Conservation (phyloP, 2,113 vertebrate species). For the Aptenodytes patagonicus region DNA sequence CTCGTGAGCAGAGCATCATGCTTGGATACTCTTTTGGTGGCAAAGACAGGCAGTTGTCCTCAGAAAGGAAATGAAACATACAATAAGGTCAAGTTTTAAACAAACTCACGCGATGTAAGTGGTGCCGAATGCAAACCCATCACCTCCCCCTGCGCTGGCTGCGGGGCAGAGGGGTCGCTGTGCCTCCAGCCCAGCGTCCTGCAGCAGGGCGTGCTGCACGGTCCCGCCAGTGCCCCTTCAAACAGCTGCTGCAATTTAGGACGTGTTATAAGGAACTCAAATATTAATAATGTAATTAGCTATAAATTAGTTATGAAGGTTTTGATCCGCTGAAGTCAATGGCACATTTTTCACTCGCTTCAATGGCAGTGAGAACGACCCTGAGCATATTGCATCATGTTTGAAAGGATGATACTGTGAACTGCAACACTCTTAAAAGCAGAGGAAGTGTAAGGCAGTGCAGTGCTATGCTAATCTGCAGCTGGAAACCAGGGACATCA, state of each 20-base stretch:
- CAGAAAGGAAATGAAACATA: background rate
- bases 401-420: slow-evolving; percentile 16
- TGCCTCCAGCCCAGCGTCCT: background rate
- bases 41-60: background rate
- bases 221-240: background rate
- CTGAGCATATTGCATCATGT: background rate
- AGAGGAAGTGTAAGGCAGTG: background rate
- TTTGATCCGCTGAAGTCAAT: background rate
- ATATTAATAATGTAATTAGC: slow-evolving; percentile 46
- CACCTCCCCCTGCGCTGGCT: fast-evolving
- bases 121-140: background rate
- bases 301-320: slow-evolving; percentile 57
- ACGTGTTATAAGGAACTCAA: background rate
- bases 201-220: background rate
- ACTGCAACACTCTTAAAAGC: slow-evolving; percentile 9
- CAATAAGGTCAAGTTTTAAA: background rate
- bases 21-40: background rate
- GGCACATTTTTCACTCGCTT: background rate
- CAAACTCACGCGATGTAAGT: fast-evolving
- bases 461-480: background rate
- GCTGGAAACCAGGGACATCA: background rate
- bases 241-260: slow-evolving; percentile 8
- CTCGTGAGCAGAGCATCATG: background rate
- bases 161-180: fast-evolving
- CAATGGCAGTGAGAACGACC: background rate